Evolutionary conservation across 2,113 vertebrate species (phyloP), one percentile per base, ranked within the genome.

Genomic region (Uropsilus gracilis): DNA sequence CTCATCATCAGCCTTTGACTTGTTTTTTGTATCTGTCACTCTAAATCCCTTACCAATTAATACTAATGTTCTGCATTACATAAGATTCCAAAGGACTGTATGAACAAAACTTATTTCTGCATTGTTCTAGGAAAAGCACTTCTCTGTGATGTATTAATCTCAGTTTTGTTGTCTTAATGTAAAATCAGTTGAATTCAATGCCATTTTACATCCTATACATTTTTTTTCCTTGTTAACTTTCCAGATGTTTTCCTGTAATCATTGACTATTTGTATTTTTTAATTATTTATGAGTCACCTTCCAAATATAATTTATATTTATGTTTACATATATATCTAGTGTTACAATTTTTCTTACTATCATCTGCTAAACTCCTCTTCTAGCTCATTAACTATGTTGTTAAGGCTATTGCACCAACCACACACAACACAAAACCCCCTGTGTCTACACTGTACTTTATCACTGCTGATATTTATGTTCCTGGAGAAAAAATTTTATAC

Each of bases 241-340:
- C 48, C 44, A 89, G 48, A 50, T 82, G 53, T 68, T 77, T 63
- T 32, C 12, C 50, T 24, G 12, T 32, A 42, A 4, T 4, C 10
- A 42, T 16, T 88, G 55, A 86, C 17, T 89, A 77, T 39, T 59
- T 87, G 32, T 85, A 37, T 55, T 89, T 85, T 89, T 83, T 53
- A 63, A 95, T 80, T 92, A 87, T 84, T 69, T 75, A 88, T 82
- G 84, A 87, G 28, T 55, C 16, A 75, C 66, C 44, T 89, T 93
- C 59, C 32, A 88, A 95, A 71, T 78, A 82, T 28, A 82, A 94
- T 73, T 93, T 66, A 73, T 89, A 90, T 39, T 46, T 71, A 73
- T 55, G 28, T 44, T 90, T 34, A 89, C 30, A 59, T 39, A 91
- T 71, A 46, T 61, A 1, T 90, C 53, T 91, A 59, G 89, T 73